Evolutionary conservation across 2,888 invertebrate species (phyloP), one percentile per base, ranked within the genome.

Genomic region (Phasia obesa): DNA sequence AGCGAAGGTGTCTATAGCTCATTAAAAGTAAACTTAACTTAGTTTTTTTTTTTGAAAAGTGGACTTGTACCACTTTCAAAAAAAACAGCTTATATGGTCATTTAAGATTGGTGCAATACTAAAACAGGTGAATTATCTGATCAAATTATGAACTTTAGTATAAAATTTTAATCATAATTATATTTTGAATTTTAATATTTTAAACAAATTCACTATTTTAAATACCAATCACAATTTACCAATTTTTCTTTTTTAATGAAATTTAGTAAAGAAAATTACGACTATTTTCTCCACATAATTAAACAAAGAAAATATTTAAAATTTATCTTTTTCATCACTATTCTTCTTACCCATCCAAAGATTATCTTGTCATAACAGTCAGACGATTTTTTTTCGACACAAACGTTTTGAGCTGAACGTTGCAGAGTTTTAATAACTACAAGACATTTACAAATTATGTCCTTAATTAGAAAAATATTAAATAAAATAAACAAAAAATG

Each of bases 371-470:
- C 65, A 55, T 7, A 51, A 35, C 71, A 49, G 60, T 27, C 49
- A 53, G 49, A 64, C 17, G 13, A 38, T n/a, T 31, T 42, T 60
- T 62, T 53, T 17, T 38, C 42, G 13, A 0, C 42, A n/a, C n/a
- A n/a, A 27, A n/a, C 53, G 17, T 38, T 23, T 65, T 65, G 17
- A 57, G 64, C 49, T 70, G 13, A 57, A 47, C 44, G 59, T 57
- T 81, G 81, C 76, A 69, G 81, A 77, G 81, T 35, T 81, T 53
- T 76, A 76, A 65, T 71, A 76, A 81, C 76, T 71, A 76, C 70
- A 71, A 65, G 81, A 81, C 81, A 71, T 81, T 81, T 77, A 81
- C 77, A 81, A 81, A 81, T 81, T 73, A 81, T 64, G 57, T 64
- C 57, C 60, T 55, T 81, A 81, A 77, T 81, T 81, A 81, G 38